Percentiles rank a stretch among this genome's conserved stretches.
phyloP scores from a whole-genome alignment of 2,888 invertebrate genomes.

The Megalurothrips usitatus region DNA sequence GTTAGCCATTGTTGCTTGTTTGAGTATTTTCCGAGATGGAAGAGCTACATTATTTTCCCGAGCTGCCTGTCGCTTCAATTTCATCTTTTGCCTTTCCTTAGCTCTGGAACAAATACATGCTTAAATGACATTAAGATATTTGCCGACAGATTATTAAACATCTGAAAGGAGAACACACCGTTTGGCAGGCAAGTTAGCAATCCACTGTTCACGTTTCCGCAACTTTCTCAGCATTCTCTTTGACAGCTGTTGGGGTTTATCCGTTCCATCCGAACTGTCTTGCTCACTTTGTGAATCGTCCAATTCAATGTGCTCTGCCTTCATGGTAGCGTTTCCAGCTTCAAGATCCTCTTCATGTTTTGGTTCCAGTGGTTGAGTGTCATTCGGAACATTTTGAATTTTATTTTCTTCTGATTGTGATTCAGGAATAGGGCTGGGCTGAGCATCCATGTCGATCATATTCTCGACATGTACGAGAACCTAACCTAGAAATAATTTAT shows the following conservation, averaged over 20 bases:
- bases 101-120: slow-evolving; percentile 43
- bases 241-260: background rate
- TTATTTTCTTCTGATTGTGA: no score
- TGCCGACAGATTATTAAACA: background rate
- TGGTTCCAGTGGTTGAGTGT: no score
- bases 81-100: slow-evolving; percentile 66
- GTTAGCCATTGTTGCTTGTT: slow-evolving; percentile 64
- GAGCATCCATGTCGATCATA: background rate
- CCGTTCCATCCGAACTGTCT: background rate
- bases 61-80: slow-evolving; percentile 64
- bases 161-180: background rate
- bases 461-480: background rate
- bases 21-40: slow-evolving; percentile 75
- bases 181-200: background rate
- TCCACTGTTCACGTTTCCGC: background rate
- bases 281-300: no score
- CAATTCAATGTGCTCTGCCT: no score
- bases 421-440: no score
- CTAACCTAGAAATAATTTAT: background rate
- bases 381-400: no score
- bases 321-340: no score
- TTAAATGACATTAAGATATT: background rate
- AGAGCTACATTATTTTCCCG: slow-evolving; percentile 64
- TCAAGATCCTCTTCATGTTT: no score
- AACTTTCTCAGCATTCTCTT: background rate